Evolutionary conservation across 2,113 vertebrate genomes (phyloP).

Genomic region (Burhinus bistriatus): DNA sequence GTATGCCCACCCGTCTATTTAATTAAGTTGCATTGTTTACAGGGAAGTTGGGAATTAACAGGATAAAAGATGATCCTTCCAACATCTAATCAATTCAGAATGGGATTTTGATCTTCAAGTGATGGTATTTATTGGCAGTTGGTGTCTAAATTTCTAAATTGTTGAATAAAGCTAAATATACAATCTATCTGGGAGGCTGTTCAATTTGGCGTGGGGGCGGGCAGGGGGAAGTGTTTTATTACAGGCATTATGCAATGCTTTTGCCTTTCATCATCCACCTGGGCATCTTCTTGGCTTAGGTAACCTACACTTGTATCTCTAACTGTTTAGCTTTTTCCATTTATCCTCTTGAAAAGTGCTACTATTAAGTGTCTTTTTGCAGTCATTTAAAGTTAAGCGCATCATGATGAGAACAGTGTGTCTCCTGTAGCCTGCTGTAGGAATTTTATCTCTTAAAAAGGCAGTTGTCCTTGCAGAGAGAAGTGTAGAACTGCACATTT

Average conservation of each 20-base stretch:
- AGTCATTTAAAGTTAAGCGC: neutral
- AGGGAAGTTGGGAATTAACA: neutral
- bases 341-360: neutral
- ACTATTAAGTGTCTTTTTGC: neutral
- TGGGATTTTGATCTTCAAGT: neutral
- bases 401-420: neutral
- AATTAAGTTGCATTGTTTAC: neutral
- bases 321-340: neutral
- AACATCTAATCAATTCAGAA: neutral
- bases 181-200: neutral
- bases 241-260: neutral
- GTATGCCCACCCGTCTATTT: neutral
- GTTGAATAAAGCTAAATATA: neutral
- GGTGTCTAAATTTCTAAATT: neutral
- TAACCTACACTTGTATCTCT: neutral
- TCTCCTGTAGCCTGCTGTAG: neutral
- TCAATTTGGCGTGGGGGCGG: neutral
- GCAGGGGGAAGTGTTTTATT: neutral
- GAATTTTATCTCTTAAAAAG: neutral
- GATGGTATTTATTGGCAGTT: neutral
- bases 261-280: neutral
- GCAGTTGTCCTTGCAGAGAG: neutral
- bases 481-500: neutral
- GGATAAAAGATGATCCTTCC: neutral
- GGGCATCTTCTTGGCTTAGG: neutral